phyloP scores from a whole-genome alignment of 1,140 invertebrate species.

The Hyles vespertilio region DNA sequence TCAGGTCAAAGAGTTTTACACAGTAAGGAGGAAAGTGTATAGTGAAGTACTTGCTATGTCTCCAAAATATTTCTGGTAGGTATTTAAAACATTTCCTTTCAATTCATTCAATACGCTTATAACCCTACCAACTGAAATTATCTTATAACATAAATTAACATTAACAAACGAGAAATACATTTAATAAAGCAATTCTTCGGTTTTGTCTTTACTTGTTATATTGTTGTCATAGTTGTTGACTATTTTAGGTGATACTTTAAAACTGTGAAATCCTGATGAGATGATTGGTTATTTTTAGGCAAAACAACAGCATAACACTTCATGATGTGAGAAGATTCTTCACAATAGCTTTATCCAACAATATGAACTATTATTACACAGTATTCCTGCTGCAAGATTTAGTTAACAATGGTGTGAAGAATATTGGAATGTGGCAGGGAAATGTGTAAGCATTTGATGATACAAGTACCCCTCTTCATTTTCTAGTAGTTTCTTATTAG shows the following conservation, averaged over 20 bases:
- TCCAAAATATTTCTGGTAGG: constrained; percentile 40
- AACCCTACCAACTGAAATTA: no score
- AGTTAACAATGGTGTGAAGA: constrained; percentile 8
- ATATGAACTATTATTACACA: constrained; percentile 31
- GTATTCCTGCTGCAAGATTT: constrained; percentile 37
- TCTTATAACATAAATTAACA: no score
- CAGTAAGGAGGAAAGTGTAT: constrained; percentile 21
- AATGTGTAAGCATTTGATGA: not conserved
- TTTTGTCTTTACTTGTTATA: no score
- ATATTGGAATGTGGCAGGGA: no score
- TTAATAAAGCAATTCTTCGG: no score
- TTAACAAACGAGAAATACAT: no score
- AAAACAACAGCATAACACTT: constrained; percentile 21
- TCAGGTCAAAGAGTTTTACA: constrained; percentile 25
- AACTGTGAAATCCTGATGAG: no score
- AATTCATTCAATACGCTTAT: no score
- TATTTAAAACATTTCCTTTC: not conserved
- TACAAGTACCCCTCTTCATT: not conserved
- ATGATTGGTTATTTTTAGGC: constrained; percentile 15
- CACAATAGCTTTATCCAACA: constrained; percentile 24
- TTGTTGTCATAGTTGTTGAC: no score
- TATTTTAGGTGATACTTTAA: no score
- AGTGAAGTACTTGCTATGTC: constrained; percentile 32
- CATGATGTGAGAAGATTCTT: constrained; percentile 34
- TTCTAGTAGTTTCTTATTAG: not conserved